Conservation (phyloP, 2,113 vertebrate species). For the Himantopus leucocephalus region DNA sequence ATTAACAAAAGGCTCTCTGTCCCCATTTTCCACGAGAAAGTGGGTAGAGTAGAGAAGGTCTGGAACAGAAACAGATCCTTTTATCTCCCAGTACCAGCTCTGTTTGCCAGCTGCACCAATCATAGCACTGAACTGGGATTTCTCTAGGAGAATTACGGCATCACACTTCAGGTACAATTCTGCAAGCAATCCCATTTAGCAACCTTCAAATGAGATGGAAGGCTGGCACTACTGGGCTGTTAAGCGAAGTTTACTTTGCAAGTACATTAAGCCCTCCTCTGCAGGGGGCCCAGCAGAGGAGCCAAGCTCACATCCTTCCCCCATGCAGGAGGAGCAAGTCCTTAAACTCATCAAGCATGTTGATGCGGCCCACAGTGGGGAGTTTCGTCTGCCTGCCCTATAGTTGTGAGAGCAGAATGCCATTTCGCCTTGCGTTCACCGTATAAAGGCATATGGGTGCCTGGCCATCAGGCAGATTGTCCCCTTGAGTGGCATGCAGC, state of each 20-base stretch:
- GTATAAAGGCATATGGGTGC: fast-evolving
- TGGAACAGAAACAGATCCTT: not conserved
- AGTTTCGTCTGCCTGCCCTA: not conserved
- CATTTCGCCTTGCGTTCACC: not conserved
- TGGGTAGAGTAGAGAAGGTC: not conserved
- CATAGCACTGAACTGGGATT: not conserved
- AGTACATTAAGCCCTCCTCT: not conserved
- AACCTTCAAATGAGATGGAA: not conserved
- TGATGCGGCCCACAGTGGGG: not conserved
- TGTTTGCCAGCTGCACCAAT: not conserved
- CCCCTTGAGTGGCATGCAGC: not conserved
- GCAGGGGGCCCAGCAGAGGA: not conserved
- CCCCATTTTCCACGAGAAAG: not conserved
- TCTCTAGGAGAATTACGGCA: not conserved
- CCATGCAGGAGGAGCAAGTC: not conserved
- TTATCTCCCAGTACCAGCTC: not conserved
- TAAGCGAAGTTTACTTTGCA: not conserved
- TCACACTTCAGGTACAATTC: not conserved
- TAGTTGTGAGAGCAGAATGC: fast-evolving
- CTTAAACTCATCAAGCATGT: not conserved
- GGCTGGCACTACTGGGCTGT: not conserved
- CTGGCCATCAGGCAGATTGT: not conserved
- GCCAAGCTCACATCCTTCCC: not conserved
- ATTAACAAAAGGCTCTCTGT: not conserved
- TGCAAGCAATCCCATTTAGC: not conserved